Base-by-base conservation (phyloP, 2,888 invertebrate species). In the Dromius quadrimaculatus region DNA sequence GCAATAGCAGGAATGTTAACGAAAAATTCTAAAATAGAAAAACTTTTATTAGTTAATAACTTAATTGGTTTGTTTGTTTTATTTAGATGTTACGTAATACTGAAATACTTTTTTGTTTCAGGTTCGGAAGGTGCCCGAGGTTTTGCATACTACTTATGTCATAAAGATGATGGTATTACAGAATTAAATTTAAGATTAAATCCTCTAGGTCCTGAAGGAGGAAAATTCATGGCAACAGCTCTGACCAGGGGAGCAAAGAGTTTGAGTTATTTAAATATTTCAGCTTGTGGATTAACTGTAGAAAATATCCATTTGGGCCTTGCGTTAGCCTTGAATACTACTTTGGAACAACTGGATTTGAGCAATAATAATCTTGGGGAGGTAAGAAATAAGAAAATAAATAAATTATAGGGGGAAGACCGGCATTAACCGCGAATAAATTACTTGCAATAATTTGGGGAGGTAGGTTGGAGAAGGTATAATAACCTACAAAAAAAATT, bases 351-450 rank as follows among this genome's bases (percentile, higher is more conserved):
- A 54, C 70, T 81, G n/a, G 78, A 81, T 75, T 71, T 81, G 57
- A 78, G 79, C 70, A 81, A 80, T 73, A 82, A 82, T 74, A 45
- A 74, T 13, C 71, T 81, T 38, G 83, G 82, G n/a, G 80, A 83
- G 76, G 84, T 80, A 74, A 75, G 8, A 38, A 38, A 63, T 2
- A 36, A 2, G 17, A 38, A 28, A 8, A 3, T 15, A 6, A 43
- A n/a, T n/a, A 15, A 8, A 2, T 6, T 38, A 9, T 1, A 19
- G 13, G 15, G 3, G 45, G n/a, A n/a, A n/a, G n/a, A n/a, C n/a
- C n/a, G n/a, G n/a, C n/a, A n/a, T n/a, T n/a, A n/a, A n/a, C n/a
- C n/a, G n/a, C n/a, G n/a, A n/a, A n/a, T n/a, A n/a, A n/a, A n/a
- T n/a, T n/a, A n/a, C n/a, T n/a, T n/a, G n/a, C n/a, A n/a, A n/a